Conservation (phyloP, 1,140 invertebrate species). For the Acyrthosiphon pisum region DNA sequence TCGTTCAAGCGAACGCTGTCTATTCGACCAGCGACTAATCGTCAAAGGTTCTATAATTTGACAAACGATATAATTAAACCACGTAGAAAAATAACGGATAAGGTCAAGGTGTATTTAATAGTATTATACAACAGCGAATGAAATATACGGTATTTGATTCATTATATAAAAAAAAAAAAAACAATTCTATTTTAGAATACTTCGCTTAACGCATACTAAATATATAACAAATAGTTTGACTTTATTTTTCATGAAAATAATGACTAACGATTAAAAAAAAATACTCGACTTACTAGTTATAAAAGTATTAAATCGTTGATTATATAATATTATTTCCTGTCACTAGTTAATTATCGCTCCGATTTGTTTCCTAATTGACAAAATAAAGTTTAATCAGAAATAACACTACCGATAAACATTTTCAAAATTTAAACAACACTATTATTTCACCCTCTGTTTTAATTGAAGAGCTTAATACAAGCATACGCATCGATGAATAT, state of each 20-base stretch:
- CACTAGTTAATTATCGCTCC: not conserved
- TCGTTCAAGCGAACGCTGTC: not conserved
- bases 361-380: too few species aligned
- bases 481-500: not conserved
- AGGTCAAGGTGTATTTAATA: not conserved
- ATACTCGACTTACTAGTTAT: not conserved
- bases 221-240: not conserved
- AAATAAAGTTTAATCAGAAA: not conserved
- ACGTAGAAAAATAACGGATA: not conserved
- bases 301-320: not conserved
- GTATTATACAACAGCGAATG: not conserved
- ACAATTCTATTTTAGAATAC: not conserved
- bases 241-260: not conserved
- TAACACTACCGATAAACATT: not conserved
- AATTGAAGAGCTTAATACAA: not conserved
- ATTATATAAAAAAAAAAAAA: not conserved
- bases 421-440: not conserved
- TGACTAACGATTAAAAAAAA: not conserved
- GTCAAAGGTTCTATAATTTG: not conserved
- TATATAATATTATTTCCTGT: not conserved
- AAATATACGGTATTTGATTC: not conserved
- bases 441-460: not conserved
- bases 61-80: not conserved
- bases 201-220: too few species aligned
- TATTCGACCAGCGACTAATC: not conserved